phyloP scores from a whole-genome alignment of 2,797 vertebrate species.

The Margarornis squamiger region DNA sequence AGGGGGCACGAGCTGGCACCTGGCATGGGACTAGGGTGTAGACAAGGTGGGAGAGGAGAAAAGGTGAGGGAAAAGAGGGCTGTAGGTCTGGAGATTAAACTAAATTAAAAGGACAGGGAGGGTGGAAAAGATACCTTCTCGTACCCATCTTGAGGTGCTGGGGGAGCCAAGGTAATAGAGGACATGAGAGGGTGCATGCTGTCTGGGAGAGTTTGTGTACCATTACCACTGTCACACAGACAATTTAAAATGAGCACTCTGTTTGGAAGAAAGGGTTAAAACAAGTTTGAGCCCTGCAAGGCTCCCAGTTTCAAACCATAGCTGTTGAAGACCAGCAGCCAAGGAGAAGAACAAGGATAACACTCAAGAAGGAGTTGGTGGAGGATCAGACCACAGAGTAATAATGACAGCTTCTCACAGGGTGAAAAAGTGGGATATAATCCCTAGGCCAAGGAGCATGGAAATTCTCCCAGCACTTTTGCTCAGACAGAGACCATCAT shows the following conservation, averaged over 20 bases:
- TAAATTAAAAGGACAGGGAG: not conserved
- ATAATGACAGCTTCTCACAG: not conserved
- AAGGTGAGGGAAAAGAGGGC: not conserved
- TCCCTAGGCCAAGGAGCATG: not conserved
- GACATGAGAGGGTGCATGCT: accelerated
- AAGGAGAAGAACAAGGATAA: not conserved
- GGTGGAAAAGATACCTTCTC: not conserved
- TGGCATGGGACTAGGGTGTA: accelerated
- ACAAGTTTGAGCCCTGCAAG: not conserved
- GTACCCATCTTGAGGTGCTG: not conserved
- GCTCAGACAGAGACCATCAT: accelerated
- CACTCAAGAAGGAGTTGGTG: not conserved
- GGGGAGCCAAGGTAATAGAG: not conserved
- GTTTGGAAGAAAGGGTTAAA: not conserved
- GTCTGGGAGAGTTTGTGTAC: not conserved
- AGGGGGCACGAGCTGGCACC: accelerated
- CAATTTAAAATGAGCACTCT: not conserved
- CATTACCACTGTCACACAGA: not conserved
- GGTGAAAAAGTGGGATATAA: not conserved
- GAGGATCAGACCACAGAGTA: not conserved
- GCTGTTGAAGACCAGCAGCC: not conserved
- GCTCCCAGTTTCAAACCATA: not conserved
- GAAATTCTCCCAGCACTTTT: not conserved
- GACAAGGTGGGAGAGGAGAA: accelerated
- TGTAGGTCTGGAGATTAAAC: not conserved